Evolutionary conservation across 2,888 invertebrate species (phyloP), one percentile per base, ranked within the genome.

Genomic region (Scaptomyza tumidula): DNA sequence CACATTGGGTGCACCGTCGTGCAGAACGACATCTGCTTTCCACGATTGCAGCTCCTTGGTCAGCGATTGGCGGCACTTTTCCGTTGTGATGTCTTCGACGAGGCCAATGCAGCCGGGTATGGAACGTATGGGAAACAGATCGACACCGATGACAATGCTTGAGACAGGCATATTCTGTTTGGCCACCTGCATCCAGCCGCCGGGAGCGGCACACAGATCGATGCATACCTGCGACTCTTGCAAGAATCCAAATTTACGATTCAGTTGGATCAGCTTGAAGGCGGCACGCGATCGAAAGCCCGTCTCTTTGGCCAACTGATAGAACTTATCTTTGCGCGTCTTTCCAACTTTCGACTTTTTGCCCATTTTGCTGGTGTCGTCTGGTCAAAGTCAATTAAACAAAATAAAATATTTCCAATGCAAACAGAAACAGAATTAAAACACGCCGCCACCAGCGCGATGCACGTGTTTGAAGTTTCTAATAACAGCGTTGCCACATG

Each of bases 111-210:
- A 98, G 19, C 98, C 98, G 0, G 96, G 96, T 54, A 99, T 96
- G 0, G 97, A 93, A 87, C 95, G 96, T 75, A 99, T 99, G 0
- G 99, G 98, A 85, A 96, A 98, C 90, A 99, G 94, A 94, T 99
- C 99, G 35, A 99, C 96, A 58, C 99, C 98, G 53, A 99, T 94
- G 13, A 99, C 97, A 58, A 99, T 94, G 90, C 98, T 98, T 6
- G 98, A 98, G 0, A 98, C 94, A 0, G 99, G 99, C 98, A 99
- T 99, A 91, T 98, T 97, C 91, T 99, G 97, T 86, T 96, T 96
- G 50, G 99, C 99, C 57, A 99, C 99, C 93, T 98, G 99, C 96
- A 99, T 97, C 99, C 99, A 99, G 82, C 99, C 99, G 90, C 99
- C 99, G 0, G 99, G 99, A 1, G 99, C 99, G 13, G 99, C 99